Percentiles rank a stretch among this genome's conserved stretches.
phyloP scores from a whole-genome alignment of 2,888 invertebrate species.

The Ophioninae sp. region DNA sequence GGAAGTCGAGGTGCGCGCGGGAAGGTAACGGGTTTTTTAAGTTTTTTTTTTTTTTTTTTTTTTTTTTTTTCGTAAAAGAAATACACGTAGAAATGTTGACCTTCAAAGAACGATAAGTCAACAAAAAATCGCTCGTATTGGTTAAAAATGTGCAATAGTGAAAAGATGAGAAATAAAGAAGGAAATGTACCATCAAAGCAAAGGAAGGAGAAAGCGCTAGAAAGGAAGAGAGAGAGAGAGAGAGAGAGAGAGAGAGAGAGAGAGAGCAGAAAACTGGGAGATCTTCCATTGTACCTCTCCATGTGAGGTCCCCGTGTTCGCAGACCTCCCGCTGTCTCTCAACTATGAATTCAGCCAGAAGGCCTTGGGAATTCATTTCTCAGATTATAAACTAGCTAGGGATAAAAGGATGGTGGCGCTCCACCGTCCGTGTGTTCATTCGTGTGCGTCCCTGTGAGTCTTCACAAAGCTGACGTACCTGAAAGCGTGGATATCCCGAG shows the following conservation, averaged over 20 bases:
- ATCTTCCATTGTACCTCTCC: conserved; percentile 71
- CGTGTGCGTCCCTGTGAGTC: background rate
- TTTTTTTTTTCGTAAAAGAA: too few species aligned
- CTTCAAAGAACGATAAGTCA: too few species aligned
- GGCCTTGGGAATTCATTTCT: conserved; percentile 72
- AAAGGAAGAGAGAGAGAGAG: background rate
- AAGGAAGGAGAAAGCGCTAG: too few species aligned
- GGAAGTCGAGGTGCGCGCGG: too few species aligned
- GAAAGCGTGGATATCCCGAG: background rate
- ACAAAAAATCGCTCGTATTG: too few species aligned
- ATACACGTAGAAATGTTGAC: too few species aligned
- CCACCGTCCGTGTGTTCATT: background rate
- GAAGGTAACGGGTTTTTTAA: too few species aligned
- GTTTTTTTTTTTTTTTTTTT: too few species aligned
- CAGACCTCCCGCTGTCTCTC: conserved; percentile 72
- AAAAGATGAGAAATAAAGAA: background rate
- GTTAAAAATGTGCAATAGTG: too few species aligned
- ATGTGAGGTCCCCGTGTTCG: conserved; percentile 73
- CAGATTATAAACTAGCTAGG: conserved; percentile 70
- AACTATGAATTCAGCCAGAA: conserved; percentile 69
- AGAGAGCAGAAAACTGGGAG: conserved; percentile 38
- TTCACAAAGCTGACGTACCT: background rate
- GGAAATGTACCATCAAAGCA: background rate
- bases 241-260: conserved; percentile 14
- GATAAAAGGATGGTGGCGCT: conserved; percentile 13